phyloP scores from a whole-genome alignment of 1,140 invertebrate species.

The Papilio glaucus region DNA sequence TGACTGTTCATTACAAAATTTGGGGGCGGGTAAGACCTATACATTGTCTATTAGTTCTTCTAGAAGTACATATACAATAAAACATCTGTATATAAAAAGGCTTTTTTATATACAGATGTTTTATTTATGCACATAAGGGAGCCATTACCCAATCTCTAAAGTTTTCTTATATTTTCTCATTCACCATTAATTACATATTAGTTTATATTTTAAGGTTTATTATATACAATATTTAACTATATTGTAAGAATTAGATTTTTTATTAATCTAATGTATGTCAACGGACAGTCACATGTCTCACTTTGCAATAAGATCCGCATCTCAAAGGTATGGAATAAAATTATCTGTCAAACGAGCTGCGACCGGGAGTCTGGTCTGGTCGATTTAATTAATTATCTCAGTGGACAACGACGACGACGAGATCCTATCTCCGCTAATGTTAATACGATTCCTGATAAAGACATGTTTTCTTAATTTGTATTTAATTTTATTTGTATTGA shows the following conservation, averaged over 20 bases:
- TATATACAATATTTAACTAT: too few relatives aligned
- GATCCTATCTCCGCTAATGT: slow-evolving; percentile 1
- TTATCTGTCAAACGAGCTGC: slow-evolving; percentile 8
- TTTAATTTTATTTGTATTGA: slow-evolving; percentile 35
- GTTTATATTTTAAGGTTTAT: too few relatives aligned
- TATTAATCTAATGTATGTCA: slow-evolving; percentile 16
- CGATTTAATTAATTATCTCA: slow-evolving; percentile 26
- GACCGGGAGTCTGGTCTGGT: neutral
- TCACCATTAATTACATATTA: too few relatives aligned
- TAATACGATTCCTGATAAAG: slow-evolving; percentile 31
- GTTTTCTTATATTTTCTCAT: too few relatives aligned
- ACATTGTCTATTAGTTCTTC: too few relatives aligned
- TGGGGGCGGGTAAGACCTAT: too few relatives aligned
- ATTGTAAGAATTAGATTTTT: neutral
- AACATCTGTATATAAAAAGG: too few relatives aligned
- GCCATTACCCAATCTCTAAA: too few relatives aligned
- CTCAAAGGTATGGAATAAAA: slow-evolving; percentile 7
- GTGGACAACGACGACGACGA: neutral
- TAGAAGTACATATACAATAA: too few relatives aligned
- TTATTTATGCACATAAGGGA: too few relatives aligned
- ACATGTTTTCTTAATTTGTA: slow-evolving; percentile 36
- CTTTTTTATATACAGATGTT: too few relatives aligned
- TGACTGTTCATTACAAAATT: too few relatives aligned
- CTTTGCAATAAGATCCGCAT: slow-evolving; percentile 6
- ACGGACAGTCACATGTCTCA: neutral